Conservation (phyloP, 2,888 invertebrate species). For the Panopea generosa region DNA sequence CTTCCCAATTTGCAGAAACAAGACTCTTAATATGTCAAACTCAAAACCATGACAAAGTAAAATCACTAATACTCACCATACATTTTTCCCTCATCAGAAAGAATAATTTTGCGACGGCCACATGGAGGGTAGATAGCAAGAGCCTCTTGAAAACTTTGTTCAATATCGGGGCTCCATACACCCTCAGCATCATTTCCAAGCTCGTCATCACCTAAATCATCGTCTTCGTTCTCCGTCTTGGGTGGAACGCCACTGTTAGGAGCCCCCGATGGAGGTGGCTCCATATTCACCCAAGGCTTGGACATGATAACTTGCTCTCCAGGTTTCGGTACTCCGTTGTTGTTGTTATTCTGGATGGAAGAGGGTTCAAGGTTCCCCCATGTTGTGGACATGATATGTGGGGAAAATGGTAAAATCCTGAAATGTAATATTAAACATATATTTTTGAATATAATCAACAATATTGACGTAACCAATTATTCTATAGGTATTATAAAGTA, state of each 20-base stretch:
- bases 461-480: no score
- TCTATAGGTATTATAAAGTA: no score
- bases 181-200: slow-evolving; percentile 97
- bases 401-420: slow-evolving; percentile 56
- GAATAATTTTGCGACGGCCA: slow-evolving; percentile 99
- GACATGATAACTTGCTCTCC: slow-evolving; percentile 56
- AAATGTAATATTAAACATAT: slow-evolving; percentile 22
- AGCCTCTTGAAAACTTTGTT: slow-evolving; percentile 99
- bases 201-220: slow-evolving; percentile 88
- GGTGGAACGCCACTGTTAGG: slow-evolving; percentile 43
- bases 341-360: slow-evolving; percentile 39
- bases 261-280: slow-evolving; percentile 41
- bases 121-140: slow-evolving; percentile 99
- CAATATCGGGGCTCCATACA: slow-evolving; percentile 99
- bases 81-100: slow-evolving; percentile 99
- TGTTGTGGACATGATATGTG: slow-evolving; percentile 63
- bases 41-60: no score
- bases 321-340: slow-evolving; percentile 46
- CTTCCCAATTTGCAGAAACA: no score
- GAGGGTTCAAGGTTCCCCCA: slow-evolving; percentile 61
- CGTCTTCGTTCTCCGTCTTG: slow-evolving; percentile 53
- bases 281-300: slow-evolving; percentile 78
- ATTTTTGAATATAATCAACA: no score
- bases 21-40: no score
- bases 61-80: slow-evolving; percentile 93